phyloP scores from a whole-genome alignment of 2,888 invertebrate genomes.

The Plemyria rubiginata region DNA sequence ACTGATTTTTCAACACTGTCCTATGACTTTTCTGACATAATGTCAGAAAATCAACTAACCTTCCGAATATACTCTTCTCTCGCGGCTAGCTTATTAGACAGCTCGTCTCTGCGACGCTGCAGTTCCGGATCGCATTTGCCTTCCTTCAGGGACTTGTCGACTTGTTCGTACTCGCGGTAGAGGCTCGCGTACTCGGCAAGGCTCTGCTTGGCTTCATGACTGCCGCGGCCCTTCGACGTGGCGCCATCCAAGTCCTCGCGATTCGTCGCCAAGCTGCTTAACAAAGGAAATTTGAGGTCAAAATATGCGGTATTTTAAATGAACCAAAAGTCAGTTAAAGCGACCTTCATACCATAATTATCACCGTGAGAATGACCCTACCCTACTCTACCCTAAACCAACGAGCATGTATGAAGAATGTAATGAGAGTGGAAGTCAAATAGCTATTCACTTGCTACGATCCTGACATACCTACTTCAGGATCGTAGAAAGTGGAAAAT shows the following conservation, averaged over 20 bases:
- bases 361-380: too few species aligned
- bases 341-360: too few species aligned
- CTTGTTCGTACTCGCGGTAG: conserved; percentile 67
- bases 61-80: conserved; percentile 67
- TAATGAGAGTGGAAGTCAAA: too few species aligned
- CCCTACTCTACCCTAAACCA: too few species aligned
- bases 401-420: too few species aligned
- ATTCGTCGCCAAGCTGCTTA: conserved; percentile 64
- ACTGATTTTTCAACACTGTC: too few species aligned
- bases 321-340: too few species aligned
- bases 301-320: conserved; percentile 4
- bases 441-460: too few species aligned
- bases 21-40: too few species aligned
- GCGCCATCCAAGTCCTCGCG: conserved; percentile 65
- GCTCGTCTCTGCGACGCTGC: conserved; percentile 59
- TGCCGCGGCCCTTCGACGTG: conserved; percentile 63
- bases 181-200: conserved; percentile 68
- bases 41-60: conserved; percentile 44
- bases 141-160: conserved; percentile 58
- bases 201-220: conserved; percentile 64
- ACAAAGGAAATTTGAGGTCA: conserved; percentile 39
- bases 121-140: conserved; percentile 57
- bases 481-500: too few species aligned
- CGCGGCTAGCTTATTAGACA: conserved; percentile 58
- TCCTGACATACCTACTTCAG: too few species aligned